Conservation (phyloP, 2,888 invertebrate species). For the Scaeva pyrastri region DNA sequence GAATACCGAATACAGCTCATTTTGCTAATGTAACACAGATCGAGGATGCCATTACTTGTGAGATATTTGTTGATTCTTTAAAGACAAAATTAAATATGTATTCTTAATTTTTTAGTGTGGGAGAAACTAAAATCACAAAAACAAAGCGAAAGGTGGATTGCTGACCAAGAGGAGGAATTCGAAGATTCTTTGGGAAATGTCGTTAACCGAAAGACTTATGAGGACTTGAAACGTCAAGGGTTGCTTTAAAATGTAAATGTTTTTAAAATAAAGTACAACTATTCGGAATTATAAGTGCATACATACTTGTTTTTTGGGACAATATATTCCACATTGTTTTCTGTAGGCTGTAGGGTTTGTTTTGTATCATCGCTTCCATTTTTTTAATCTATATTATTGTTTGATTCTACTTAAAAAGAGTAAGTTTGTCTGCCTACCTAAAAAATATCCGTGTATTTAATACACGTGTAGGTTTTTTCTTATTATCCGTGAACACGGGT, state of each 20-base stretch:
- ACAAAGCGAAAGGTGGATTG: slow-evolving; percentile 97
- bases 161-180: slow-evolving; percentile 98
- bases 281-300: no score
- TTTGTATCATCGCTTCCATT: no score
- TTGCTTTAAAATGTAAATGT: slow-evolving; percentile 88
- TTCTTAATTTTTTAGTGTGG: slow-evolving; percentile 90
- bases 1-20: slow-evolving; percentile 99
- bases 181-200: slow-evolving; percentile 99
- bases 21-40: slow-evolving; percentile 99
- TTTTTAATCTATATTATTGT: no score
- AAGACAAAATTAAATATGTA: not conserved
- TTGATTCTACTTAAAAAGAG: no score
- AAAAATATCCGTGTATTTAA: no score
- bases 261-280: not conserved
- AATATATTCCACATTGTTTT: no score
- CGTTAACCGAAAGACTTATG: slow-evolving; percentile 98
- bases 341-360: no score
- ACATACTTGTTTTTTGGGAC: no score
- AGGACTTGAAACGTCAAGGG: slow-evolving; percentile 99
- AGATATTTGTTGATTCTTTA: slow-evolving; percentile 80
- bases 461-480: no score
- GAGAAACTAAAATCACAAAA: slow-evolving; percentile 98
- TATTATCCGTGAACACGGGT: no score
- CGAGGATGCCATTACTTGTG: slow-evolving; percentile 97
- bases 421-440: no score